Percentiles rank a stretch among this genome's conserved stretches.
phyloP scores from a whole-genome alignment of 2,888 invertebrate genomes.

The Drosophila phalerata region DNA sequence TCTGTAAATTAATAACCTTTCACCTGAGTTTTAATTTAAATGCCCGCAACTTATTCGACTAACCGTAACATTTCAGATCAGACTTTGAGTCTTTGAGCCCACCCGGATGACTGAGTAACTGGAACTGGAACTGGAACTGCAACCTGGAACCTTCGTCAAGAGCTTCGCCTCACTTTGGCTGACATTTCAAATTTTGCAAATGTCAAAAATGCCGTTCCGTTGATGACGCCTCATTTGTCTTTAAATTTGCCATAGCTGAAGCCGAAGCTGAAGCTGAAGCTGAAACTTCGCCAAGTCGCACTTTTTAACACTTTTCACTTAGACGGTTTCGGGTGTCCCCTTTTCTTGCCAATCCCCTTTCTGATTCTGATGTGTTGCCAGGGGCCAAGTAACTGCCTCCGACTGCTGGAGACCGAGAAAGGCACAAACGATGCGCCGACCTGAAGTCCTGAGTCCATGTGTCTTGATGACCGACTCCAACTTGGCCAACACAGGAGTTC shows the following conservation, averaged over 20 bases:
- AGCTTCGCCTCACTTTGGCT: slow-evolving; percentile 45
- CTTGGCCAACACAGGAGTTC: slow-evolving; percentile 54
- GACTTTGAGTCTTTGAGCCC: slow-evolving; percentile 25
- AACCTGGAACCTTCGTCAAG: slow-evolving; percentile 73
- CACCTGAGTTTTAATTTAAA: slow-evolving; percentile 80
- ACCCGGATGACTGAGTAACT: slow-evolving; percentile 18
- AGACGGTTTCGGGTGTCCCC: slow-evolving; percentile 37
- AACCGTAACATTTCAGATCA: slow-evolving; percentile 50
- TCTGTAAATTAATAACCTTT: slow-evolving; percentile 77
- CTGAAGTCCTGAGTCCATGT: slow-evolving; percentile 15
- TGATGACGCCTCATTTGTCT: slow-evolving; percentile 74
- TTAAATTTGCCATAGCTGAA: slow-evolving; percentile 56
- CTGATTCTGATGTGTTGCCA: slow-evolving; percentile 40
- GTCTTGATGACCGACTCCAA: slow-evolving; percentile 51
- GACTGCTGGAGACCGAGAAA: neutral
- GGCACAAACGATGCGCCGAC: slow-evolving; percentile 62
- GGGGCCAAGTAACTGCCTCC: slow-evolving; percentile 38
- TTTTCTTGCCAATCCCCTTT: neutral
- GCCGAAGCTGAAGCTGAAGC: neutral
- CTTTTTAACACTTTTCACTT: slow-evolving; percentile 81
- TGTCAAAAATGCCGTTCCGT: slow-evolving; percentile 70
- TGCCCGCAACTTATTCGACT: slow-evolving; percentile 61
- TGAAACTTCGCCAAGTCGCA: slow-evolving; percentile 48
- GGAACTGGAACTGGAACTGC: neutral
- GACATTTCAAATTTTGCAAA: slow-evolving; percentile 82